Base-by-base conservation (phyloP, 2,113 vertebrate species). In the Cinclus cinclus region DNA sequence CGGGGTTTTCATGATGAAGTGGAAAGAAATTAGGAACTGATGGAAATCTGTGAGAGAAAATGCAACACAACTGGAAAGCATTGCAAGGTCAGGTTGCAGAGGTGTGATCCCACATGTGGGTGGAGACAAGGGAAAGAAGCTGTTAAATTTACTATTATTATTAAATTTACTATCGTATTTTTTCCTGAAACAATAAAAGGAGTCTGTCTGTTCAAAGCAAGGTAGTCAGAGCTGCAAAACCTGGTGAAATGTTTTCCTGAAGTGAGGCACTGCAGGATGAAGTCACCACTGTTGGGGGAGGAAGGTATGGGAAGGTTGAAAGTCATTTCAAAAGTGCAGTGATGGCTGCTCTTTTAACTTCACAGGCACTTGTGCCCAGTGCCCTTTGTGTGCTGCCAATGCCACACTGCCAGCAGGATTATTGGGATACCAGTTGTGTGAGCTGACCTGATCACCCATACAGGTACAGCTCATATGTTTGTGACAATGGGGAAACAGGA, bases 101-200 rank as follows among this genome's bases (percentile, higher is more conserved):
- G 42, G 23, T 18, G 23, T 53, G 28, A 87, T 71, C 33, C 27
- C 58, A 47, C 3, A 1, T 1, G 10, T 19, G 27, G 39, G 14
- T 67, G 49, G 53, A 90, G 53, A 15, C 41, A n/a, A 73, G 30
- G 49, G 58, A n/a, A 62, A 23, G 31, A 3, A 67, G 16, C 11
- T 58, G 50, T 53, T 53, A 31, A 59, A 79, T 25, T 65, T 62
- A 4, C 10, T 27, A 37, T 37, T 37, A 37, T 37, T 37, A 37
- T 53, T 53, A 31, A 59, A 79, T 25, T 65, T 62, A 4, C 10
- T 27, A 0, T 13, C 0, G 0, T 24, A 3, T 42, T 77, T 64
- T 24, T 65, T 12, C 13, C 33, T 44, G 42, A 67, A 42, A 23
- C 56, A 37, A 16, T 71, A 37, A 41, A 90, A 47, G 11, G 21